Percentiles rank a stretch among this genome's conserved stretches.
These are phyloP conservation scores for Leptinotarsa texana DNA, from an alignment of 1,140 invertebrate species.

Conservation along the genomic window DNA sequence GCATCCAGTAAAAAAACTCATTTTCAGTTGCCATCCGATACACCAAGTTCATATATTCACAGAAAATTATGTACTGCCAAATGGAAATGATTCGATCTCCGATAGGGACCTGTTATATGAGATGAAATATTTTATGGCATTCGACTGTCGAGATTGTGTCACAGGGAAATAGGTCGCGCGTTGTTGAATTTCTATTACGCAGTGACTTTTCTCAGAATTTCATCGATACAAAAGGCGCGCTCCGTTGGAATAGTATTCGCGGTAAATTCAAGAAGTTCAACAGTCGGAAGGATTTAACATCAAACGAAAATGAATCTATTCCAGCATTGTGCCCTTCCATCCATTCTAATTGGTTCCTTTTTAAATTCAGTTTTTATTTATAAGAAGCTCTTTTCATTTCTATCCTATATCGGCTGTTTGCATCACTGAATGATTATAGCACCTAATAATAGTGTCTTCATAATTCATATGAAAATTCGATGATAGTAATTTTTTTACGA, in stretches of 20 bases:
- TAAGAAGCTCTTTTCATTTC: no score
- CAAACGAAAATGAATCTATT: neutral
- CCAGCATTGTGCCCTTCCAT: neutral
- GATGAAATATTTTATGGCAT: neutral
- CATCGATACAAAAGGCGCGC: neutral
- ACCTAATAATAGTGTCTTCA: no score
- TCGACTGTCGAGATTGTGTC: neutral
- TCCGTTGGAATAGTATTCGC: neutral
- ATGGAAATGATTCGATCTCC: conserved; percentile 5
- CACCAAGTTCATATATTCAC: neutral
- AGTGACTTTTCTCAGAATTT: neutral
- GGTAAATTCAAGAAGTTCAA: neutral
- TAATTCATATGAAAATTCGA: no score
- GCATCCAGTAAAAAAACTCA: neutral
- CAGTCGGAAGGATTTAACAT: neutral
- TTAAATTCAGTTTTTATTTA: no score
- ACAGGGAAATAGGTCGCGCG: neutral
- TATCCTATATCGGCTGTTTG: no score
- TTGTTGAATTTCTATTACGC: neutral
- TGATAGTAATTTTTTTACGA: no score
- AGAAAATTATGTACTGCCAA: conserved; percentile 1
- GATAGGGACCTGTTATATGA: neutral
- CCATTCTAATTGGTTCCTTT: neutral
- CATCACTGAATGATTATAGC: no score
- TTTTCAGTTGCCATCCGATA: neutral